A percentile compares a stretch with the other conserved stretches of the same genome.
These are phyloP conservation scores for Acanthosoma haemorrhoidale DNA, from an alignment of 2,888 invertebrate genomes.

Conservation along the genomic window DNA sequence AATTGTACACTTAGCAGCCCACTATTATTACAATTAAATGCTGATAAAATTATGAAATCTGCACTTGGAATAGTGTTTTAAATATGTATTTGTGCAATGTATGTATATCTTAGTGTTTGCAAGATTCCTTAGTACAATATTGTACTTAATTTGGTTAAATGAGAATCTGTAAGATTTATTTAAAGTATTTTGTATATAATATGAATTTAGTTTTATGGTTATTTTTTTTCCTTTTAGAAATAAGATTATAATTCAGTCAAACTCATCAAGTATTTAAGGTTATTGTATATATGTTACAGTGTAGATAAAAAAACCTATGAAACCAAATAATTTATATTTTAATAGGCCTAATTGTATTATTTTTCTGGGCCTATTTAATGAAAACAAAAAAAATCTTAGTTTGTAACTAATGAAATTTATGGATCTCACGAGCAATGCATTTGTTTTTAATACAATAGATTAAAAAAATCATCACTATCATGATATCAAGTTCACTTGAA, in stretches of 20 bases:
- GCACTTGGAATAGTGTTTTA: background rate
- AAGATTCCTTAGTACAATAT: background rate
- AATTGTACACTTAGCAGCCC: too few relatives aligned
- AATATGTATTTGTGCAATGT: conserved; percentile 14
- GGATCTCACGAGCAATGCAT: conserved; percentile 18
- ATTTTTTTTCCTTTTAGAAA: background rate
- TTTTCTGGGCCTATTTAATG: background rate
- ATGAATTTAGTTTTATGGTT: background rate
- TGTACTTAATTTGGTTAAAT: background rate
- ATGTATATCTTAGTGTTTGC: background rate
- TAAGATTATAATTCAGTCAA: background rate
- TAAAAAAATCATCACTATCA: too few relatives aligned
- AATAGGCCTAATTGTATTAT: conserved; percentile 20
- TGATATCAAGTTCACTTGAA: too few relatives aligned
- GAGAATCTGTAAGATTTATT: conserved; percentile 20
- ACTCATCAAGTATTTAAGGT: background rate
- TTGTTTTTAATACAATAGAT: conserved; percentile 9
- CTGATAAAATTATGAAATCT: too few relatives aligned
- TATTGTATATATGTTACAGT: conserved; percentile 9
- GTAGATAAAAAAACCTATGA: background rate
- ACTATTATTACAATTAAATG: too few relatives aligned
- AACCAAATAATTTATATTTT: conserved; percentile 13
- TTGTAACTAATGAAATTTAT: conserved; percentile 15
- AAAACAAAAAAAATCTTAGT: background rate
- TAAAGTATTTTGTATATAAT: conserved; percentile 18